These are phyloP conservation scores for Ochotona curzoniae DNA, from an alignment of 2,113 vertebrate species.

Conservation along the genomic window DNA sequence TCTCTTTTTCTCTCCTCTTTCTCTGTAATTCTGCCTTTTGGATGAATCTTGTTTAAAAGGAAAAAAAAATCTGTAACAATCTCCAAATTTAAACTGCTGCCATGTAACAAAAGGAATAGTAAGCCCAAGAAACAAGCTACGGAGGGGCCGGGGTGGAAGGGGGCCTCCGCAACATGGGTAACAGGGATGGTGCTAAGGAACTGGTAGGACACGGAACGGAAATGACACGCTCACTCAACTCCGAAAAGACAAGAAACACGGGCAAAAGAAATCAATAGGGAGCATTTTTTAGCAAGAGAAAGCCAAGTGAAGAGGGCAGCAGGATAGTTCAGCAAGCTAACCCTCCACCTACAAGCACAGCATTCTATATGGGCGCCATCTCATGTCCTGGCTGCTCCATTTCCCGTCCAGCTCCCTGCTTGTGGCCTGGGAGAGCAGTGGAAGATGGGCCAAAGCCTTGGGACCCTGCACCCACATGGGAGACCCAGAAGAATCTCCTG, in stretches of 20 bases:
- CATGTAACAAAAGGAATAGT: background rate
- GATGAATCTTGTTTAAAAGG: too few species aligned
- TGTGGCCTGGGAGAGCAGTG: too few species aligned
- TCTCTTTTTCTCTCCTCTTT: too few species aligned
- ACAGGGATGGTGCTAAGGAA: background rate
- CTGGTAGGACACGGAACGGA: background rate
- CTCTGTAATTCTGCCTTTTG: too few species aligned
- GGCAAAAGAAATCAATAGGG: background rate
- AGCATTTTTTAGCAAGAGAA: constrained; percentile 17
- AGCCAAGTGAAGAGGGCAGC: background rate
- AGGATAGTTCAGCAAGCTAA: too few species aligned
- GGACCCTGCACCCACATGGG: too few species aligned
- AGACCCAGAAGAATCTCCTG: too few species aligned
- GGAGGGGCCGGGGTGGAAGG: background rate
- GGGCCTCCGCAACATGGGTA: background rate
- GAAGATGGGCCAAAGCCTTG: too few species aligned
- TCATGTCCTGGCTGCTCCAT: too few species aligned
- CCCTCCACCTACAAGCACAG: too few species aligned
- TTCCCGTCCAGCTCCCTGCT: too few species aligned
- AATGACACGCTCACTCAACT: background rate
- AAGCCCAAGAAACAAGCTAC: constrained; percentile 5
- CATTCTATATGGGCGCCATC: too few species aligned
- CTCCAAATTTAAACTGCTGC: background rate
- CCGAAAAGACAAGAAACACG: background rate
- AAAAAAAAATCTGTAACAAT: background rate